phyloP scores from a whole-genome alignment of 2,797 vertebrate species.

The Neosalanx taihuensis region DNA sequence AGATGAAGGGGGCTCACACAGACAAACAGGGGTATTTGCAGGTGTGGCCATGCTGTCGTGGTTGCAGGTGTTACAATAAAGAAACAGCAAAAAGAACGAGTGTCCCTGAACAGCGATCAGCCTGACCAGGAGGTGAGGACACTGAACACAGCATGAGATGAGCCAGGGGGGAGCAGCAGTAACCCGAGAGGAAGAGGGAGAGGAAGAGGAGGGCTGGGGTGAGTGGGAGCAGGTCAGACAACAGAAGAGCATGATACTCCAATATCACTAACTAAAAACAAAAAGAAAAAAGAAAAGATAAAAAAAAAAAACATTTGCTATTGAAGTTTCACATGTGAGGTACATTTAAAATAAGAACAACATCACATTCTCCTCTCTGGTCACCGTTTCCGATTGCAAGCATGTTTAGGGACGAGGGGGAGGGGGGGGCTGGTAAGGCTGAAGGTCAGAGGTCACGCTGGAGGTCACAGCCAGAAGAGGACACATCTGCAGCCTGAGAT shows the following conservation, averaged over 20 bases:
- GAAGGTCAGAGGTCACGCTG: constrained; percentile 67
- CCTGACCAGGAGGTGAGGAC: background rate
- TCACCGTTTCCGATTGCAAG: constrained; percentile 30
- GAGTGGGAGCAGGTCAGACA: constrained; percentile 34
- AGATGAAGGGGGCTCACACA: constrained; percentile 46
- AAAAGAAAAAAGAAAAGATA: constrained; percentile 33
- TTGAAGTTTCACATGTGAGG: constrained; percentile 54
- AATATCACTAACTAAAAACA: constrained; percentile 62
- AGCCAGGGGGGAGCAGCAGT: constrained; percentile 16
- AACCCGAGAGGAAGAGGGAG: constrained; percentile 13
- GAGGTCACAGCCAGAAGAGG: constrained; percentile 79
- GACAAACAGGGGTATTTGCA: constrained; percentile 21
- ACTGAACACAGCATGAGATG: constrained; percentile 28
- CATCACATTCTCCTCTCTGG: constrained; percentile 38
- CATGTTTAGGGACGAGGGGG: constrained; percentile 44
- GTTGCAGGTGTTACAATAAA: constrained; percentile 35
- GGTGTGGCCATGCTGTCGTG: constrained; percentile 46
- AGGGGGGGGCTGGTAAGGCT: constrained; percentile 56
- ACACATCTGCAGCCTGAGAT: constrained; percentile 84
- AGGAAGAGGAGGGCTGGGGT: constrained; percentile 11
- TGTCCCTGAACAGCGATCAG: constrained; percentile 34
- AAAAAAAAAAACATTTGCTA: constrained; percentile 57
- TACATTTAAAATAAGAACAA: constrained; percentile 51
- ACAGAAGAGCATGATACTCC: constrained; percentile 55
- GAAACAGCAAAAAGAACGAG: constrained; percentile 57